Percentiles rank a stretch among this genome's conserved stretches.
Evolutionary conservation across 2,113 vertebrate genomes (phyloP).

Genomic region (Heptranchias perlo): DNA sequence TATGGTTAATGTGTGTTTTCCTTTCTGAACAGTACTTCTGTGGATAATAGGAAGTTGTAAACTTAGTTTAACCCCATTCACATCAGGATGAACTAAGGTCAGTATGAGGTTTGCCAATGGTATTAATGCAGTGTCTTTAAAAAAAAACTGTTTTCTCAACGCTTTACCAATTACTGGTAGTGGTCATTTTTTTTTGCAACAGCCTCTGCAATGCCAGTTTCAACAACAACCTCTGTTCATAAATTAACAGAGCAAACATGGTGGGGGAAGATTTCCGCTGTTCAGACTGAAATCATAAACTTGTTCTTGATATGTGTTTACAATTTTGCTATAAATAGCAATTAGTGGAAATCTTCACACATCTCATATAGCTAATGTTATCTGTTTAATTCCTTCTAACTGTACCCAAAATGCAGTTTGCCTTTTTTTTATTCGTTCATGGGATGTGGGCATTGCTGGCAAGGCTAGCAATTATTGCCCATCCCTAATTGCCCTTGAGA

Average conservation of each 20-base stretch:
- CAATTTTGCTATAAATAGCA: neutral
- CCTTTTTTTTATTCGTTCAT: too few relatives aligned
- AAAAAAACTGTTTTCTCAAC: neutral
- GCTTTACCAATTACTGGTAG: neutral
- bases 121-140: slow-evolving; percentile 9
- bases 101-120: slow-evolving; percentile 24
- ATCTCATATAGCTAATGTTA: neutral
- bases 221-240: neutral
- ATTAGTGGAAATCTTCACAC: neutral
- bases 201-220: neutral
- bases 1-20: slow-evolving; percentile 37
- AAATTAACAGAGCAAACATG: neutral
- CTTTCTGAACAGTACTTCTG: slow-evolving; percentile 36
- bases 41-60: slow-evolving; percentile 36
- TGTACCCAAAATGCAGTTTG: neutral
- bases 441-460: too few relatives aligned
- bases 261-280: neutral
- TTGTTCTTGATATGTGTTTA: neutral
- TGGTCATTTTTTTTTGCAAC: slow-evolving; percentile 13
- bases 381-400: neutral
- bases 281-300: neutral
- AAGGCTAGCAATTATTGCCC: too few relatives aligned
- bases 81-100: slow-evolving; percentile 28
- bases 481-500: too few relatives aligned
- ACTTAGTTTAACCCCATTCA: slow-evolving; percentile 32